Conservation (phyloP, 2,888 invertebrate species). For the Drosophila formosana region DNA sequence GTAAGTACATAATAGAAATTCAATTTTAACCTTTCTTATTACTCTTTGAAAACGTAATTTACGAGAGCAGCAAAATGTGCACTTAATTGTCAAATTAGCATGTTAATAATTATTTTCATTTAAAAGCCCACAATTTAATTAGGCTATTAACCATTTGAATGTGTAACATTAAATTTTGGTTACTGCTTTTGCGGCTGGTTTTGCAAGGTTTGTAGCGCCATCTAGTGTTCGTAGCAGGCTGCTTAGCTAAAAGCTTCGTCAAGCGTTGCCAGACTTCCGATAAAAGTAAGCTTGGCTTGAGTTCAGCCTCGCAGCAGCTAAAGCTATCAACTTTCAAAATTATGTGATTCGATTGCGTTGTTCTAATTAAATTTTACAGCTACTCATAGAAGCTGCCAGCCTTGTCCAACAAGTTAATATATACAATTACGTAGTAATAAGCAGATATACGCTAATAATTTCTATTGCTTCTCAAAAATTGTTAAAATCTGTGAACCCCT, state of each 20-base stretch:
- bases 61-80: not conserved
- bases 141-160: slow-evolving; percentile 14
- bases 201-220: slow-evolving; percentile 41
- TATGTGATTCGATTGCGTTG: not conserved
- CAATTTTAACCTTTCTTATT: not conserved
- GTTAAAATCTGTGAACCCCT: not conserved
- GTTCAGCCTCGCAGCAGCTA: not conserved
- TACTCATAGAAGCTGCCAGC: not conserved
- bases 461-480: not conserved
- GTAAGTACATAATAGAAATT: not conserved
- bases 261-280: slow-evolving; percentile 33
- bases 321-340: slow-evolving; percentile 14
- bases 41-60: not conserved
- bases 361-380: slow-evolving; percentile 2
- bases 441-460: not conserved
- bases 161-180: slow-evolving; percentile 12
- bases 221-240: slow-evolving; percentile 42
- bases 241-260: slow-evolving; percentile 46
- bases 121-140: slow-evolving; percentile 1
- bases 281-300: slow-evolving; percentile 24
- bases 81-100: slow-evolving; percentile 2
- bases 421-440: not conserved
- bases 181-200: not conserved
- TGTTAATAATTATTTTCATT: not conserved
- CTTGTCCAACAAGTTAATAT: not conserved